Base-by-base conservation (phyloP, 2,888 invertebrate species). In the Drosophila crucigera region DNA sequence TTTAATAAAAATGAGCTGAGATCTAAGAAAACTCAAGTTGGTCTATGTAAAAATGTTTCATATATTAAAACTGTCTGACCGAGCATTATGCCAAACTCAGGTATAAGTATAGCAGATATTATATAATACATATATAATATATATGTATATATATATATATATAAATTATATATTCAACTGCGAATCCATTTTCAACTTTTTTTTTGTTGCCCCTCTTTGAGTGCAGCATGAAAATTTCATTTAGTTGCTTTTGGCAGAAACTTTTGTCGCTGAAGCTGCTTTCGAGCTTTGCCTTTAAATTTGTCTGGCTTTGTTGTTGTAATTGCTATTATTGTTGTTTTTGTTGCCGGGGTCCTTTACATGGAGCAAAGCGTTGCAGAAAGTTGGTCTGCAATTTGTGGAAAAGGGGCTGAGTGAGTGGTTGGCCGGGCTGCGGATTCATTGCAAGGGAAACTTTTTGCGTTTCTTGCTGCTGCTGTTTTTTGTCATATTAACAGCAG, bases 401-500 rank as follows among this genome's bases (percentile, higher is more conserved):
- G 76, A 49, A 25, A 47, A 47, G 22, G 47, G 22, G 16, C 16
- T 1, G 9, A 50, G 68, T 43, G 39, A 47, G 65, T 30, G 25
- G 28, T 39, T 25, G 14, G 56, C 4, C 14, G 28, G n/a, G n/a
- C 19, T 28, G 19, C 16, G 60, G 58, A 43, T 67, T 60, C 68
- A 31, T 72, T 72, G 70, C 68, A 63, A 74, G 66, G 37, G 47
- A 84, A 85, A 85, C 73, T 90, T 85, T 90, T 90, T 80, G 61
- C 73, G 68, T 69, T 76, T 74, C 68, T 61, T 61, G 60, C 59
- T 76, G 63, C 70, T 73, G 67, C 74, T 88, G 83, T 80, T 85
- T 86, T 86, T 86, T 86, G 85, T 86, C 80, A 85, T 91, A 91
- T 87, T 84, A 83, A 88, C 85, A 91, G 91, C 84, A 78, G 82